These are phyloP conservation scores for Drosophila pegasa DNA, from an alignment of 2,888 invertebrate genomes.

Conservation along the genomic window DNA sequence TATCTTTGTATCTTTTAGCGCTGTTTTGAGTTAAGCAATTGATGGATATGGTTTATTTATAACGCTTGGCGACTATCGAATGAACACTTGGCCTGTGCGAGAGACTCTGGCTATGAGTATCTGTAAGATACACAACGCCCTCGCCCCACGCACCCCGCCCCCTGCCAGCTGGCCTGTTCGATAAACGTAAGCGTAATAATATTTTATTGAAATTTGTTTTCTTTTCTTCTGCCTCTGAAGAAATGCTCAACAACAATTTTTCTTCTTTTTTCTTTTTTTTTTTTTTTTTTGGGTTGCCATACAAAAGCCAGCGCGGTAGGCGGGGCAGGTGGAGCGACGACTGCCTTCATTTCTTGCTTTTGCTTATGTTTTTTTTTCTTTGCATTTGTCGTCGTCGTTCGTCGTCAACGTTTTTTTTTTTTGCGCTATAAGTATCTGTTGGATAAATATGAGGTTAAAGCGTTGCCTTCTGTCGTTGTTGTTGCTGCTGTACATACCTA, in stretches of 20 bases:
- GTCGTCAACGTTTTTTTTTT: slow-evolving; percentile 65
- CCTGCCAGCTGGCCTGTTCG: slow-evolving; percentile 56
- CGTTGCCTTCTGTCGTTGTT: slow-evolving; percentile 77
- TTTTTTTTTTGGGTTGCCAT: slow-evolving; percentile 48
- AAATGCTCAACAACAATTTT: slow-evolving; percentile 62
- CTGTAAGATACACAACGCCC: slow-evolving; percentile 71
- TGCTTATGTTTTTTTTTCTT: slow-evolving; percentile 37
- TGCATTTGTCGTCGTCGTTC: slow-evolving; percentile 63
- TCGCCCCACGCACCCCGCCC: background rate
- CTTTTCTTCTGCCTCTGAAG: slow-evolving; percentile 43
- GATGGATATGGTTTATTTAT: slow-evolving; percentile 84
- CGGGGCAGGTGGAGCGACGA: slow-evolving; percentile 12
- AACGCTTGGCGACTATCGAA: slow-evolving; percentile 80
- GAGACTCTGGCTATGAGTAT: slow-evolving; percentile 58
- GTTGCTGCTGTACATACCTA: slow-evolving; percentile 16
- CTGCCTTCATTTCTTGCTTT: slow-evolving; percentile 72
- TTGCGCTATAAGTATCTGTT: slow-evolving; percentile 80
- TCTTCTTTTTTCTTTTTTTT: slow-evolving; percentile 61
- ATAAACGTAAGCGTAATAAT: slow-evolving; percentile 83
- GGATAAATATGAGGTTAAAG: slow-evolving; percentile 84
- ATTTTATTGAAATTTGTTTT: slow-evolving; percentile 84
- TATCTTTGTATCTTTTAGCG: slow-evolving; percentile 81
- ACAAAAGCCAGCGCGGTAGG: slow-evolving; percentile 26
- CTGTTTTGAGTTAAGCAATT: slow-evolving; percentile 83
- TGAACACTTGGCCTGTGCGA: slow-evolving; percentile 70